Evolutionary conservation across 2,113 vertebrate genomes (phyloP).

Genomic region (Perca flavescens): DNA sequence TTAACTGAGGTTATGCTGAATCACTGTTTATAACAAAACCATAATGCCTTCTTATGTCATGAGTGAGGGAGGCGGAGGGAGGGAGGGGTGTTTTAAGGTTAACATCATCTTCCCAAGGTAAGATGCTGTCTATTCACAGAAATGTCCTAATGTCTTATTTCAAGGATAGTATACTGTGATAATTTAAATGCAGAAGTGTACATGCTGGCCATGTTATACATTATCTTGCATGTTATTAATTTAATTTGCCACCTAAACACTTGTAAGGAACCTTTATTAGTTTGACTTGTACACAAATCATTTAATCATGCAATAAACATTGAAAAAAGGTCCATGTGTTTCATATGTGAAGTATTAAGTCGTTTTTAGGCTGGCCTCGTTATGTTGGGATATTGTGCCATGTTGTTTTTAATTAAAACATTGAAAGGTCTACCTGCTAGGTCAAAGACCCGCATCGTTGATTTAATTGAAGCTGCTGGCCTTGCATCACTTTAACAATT

Average conservation of each 20-base stretch:
- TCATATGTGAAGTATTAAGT: not conserved
- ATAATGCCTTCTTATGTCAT: conserved; percentile 29
- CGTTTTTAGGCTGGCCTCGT: conserved; percentile 1
- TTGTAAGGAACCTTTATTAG: conserved; percentile 38
- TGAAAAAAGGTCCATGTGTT: not conserved
- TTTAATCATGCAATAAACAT: conserved; percentile 62
- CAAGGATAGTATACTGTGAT: conserved; percentile 50
- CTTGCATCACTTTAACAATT: not conserved
- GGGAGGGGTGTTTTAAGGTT: conserved; percentile 6
- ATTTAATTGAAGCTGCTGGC: not conserved
- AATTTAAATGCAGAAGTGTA: conserved; percentile 68
- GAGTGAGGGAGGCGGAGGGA: not conserved
- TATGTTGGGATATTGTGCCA: not conserved
- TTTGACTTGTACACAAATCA: conserved; percentile 49
- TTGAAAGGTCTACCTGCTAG: not conserved
- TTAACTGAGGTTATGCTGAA: conserved; percentile 28
- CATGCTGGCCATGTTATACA: conserved; percentile 83
- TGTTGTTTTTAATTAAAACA: not conserved
- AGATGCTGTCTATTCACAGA: conserved; percentile 53
- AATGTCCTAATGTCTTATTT: conserved; percentile 62
- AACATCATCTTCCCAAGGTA: conserved; percentile 63
- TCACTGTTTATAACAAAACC: conserved; percentile 54
- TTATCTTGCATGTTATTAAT: conserved; percentile 59
- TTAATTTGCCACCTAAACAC: conserved; percentile 65
- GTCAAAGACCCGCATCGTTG: not conserved